phyloP scores from a whole-genome alignment of 2,797 vertebrate species.

The Spinibarbus caldwelli region DNA sequence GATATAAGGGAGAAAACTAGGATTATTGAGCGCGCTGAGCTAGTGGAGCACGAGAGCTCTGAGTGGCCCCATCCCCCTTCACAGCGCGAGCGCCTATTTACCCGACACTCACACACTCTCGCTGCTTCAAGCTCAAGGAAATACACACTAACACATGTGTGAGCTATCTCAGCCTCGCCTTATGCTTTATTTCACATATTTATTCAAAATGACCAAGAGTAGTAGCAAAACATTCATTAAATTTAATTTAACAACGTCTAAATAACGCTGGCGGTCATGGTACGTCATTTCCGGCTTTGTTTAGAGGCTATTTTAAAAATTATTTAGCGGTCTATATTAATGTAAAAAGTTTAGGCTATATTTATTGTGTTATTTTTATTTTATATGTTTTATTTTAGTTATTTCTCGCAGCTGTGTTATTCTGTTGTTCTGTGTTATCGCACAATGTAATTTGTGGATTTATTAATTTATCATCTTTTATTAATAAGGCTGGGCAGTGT shows the following conservation, averaged over 20 bases:
- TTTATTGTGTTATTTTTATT: not conserved
- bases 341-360: not conserved
- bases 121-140: slow-evolving; percentile 3
- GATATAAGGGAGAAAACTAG: slow-evolving; percentile 49
- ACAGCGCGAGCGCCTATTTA: slow-evolving; percentile 69
- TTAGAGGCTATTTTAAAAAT: not conserved
- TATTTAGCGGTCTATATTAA: not conserved
- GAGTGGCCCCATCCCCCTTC: slow-evolving; percentile 78
- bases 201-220: not conserved
- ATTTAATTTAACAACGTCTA: not conserved
- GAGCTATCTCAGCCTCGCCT: not conserved
- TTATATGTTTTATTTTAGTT: not conserved
- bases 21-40: slow-evolving; percentile 74
- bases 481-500: not conserved
- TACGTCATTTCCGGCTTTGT: slow-evolving; percentile 46
- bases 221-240: not conserved
- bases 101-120: slow-evolving; percentile 26
- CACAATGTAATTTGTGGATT: not conserved
- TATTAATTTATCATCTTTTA: not conserved
- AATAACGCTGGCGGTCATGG: not conserved
- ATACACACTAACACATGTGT: no score
- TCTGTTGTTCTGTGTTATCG: not conserved
- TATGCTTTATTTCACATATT: not conserved
- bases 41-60: slow-evolving; percentile 72
- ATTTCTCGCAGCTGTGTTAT: not conserved